These are phyloP conservation scores for Gopherus flavomarginatus DNA, from an alignment of 2,113 vertebrate species.

Conservation along the genomic window DNA sequence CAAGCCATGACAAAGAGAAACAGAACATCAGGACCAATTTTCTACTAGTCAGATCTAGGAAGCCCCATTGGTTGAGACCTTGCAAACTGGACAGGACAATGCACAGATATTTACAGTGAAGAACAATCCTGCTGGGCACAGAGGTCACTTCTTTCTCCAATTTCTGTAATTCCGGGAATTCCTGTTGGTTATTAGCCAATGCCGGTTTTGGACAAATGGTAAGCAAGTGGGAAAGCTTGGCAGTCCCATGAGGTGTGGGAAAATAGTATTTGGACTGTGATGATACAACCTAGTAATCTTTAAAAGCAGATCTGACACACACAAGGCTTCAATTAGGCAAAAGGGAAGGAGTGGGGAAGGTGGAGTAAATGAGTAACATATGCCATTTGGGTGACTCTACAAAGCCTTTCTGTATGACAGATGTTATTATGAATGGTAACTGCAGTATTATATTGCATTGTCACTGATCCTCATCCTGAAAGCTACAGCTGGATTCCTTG, in stretches of 20 bases:
- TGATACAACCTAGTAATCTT: not conserved
- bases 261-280: not conserved
- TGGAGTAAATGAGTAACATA: conserved; percentile 3
- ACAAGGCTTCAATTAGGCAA: conserved; percentile 44
- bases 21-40: not conserved
- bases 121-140: not conserved
- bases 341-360: conserved; percentile 14
- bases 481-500: conserved; percentile 12
- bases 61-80: not conserved
- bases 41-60: not conserved
- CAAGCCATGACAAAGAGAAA: not conserved
- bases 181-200: not conserved
- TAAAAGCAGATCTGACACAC: conserved; percentile 16
- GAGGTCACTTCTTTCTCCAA: not conserved
- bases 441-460: conserved; percentile 21
- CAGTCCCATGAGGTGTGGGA: not conserved
- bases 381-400: not conserved
- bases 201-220: not conserved
- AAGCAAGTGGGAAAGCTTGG: not conserved
- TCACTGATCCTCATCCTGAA: conserved; percentile 40
- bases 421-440: not conserved
- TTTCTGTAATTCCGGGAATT: not conserved
- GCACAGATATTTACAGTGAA: not conserved
- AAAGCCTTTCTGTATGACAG: conserved; percentile 44
- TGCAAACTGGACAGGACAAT: not conserved